A percentile compares a stretch with the other conserved stretches of the same genome.
Conservation (phyloP, 2,888 invertebrate species). For the Brenthis ino region DNA sequence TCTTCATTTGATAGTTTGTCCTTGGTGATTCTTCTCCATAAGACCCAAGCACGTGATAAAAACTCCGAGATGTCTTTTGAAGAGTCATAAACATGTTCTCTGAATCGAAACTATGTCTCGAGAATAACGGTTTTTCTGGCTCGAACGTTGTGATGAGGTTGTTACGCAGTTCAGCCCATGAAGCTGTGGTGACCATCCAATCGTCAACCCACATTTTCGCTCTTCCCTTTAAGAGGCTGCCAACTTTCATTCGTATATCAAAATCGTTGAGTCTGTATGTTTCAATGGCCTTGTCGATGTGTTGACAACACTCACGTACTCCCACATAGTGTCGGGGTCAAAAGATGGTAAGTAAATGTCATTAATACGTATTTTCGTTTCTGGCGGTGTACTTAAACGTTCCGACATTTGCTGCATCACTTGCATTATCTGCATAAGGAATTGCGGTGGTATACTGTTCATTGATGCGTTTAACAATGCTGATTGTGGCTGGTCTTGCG, state of each 20-base stretch:
- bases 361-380: no score
- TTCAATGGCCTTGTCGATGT: constrained; percentile 39
- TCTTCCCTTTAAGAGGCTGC: constrained; percentile 29
- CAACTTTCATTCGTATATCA: constrained; percentile 33
- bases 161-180: constrained; percentile 34
- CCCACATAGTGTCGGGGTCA: no score
- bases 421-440: no score
- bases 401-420: no score
- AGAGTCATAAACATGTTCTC: constrained; percentile 31
- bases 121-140: constrained; percentile 18
- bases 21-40: constrained; percentile 10
- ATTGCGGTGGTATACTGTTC: no score
- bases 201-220: constrained; percentile 34
- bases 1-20: not conserved
- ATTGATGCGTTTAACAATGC: no score
- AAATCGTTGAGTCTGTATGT: constrained; percentile 41
- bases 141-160: no score
- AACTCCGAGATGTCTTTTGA: constrained; percentile 32
- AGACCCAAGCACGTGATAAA: not conserved
- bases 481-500: no score
- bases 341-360: no score
- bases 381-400: no score
- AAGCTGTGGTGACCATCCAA: constrained; percentile 35
- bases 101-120: constrained; percentile 30
- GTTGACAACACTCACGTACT: constrained; percentile 44